Evolutionary conservation across 2,797 vertebrate genomes (phyloP), one percentile per base, ranked within the genome.

Genomic region (Bradypodion pumilum): DNA sequence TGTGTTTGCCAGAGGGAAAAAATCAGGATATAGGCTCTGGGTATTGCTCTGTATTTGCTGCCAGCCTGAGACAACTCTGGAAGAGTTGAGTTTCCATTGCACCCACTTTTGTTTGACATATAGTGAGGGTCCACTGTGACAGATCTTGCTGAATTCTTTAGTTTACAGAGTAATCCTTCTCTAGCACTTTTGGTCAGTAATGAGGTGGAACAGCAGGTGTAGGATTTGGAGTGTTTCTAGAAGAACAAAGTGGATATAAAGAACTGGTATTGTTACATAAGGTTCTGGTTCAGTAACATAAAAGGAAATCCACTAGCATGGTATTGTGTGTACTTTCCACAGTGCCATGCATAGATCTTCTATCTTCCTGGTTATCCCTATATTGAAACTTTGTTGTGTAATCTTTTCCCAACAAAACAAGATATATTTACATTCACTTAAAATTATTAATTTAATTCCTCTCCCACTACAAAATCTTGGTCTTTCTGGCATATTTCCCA

Each of bases 401-500:
- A 83, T 72, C n/a, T 70, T 74, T 44, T 40, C 52, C 29, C 4
- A 42, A 69, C 5, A 78, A 65, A 84, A 86, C 83, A 87, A 80
- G 80, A 74, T 4, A 2, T 72, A 49, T 86, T 92, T 91, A 89
- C 90, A 81, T 66, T 10, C 7, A 62, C 60, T 7, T 46, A 19
- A n/a, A 37, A 77, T 86, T 92, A 94, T 93, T 89, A 72, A 89
- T 90, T 89, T 93, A 90, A 92, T 89, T 77, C 0, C 0, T 74
- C 83, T 93, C 91, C 91, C 92, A 91, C 90, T 90, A 89, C 69
- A 81, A 40, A 92, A 94, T 93, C 81, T 91, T 89, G 91, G 92
- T 93, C 94, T 88, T 93, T 91, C 91, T 92, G 92, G 91, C 93
- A 86, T 87, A 82, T n/a, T 92, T 94, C 92, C 92, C 93, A 90